Evolutionary conservation across 2,888 invertebrate genomes (phyloP), one percentile per base, ranked within the genome.

Genomic region (Ormyrus nitidulus): DNA sequence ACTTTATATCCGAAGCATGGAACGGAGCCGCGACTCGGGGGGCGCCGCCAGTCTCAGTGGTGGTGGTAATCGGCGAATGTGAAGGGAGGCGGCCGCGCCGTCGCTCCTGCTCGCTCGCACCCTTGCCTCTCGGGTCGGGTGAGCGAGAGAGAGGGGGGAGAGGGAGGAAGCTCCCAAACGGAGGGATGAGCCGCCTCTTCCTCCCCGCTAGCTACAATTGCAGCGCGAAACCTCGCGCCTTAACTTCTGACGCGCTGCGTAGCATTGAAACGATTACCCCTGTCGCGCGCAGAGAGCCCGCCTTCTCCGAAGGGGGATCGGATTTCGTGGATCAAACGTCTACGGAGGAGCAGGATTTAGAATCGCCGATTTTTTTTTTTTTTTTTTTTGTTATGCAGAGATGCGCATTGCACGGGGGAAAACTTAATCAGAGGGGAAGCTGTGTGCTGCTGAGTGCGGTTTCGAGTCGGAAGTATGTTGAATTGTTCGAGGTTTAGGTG

Each of bases 1-100:
- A 89, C 88, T 90, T 89, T 90, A 90, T 90, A 89, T 87, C 85
- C 85, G 74, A 81, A 81, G 83, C 84, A 80, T 83, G 83, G 34
- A 79, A 81, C 69, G 8, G 81, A 44, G 64, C 75, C 80, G 82
- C 79, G 74, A 71, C 58, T 34, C 56, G 54, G 74, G 59, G 64
- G 77, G 70, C 70, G 77, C 46, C 68, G 65, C 56, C 46, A 6
- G 70, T 34, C 48, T 1, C 6, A 48, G 69, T 68, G 62, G 77
- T 72, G 80, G 76, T 68, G 80, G 72, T 68, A 76, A 72, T 71
- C 70, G 75, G 49, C 74, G 75, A 59, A 61, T 56, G 71, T 66
- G 66, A 51, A 65, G 76, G 64, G 54, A 44, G 56, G 44, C 54
- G 76, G 61, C n/a, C 59, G 59, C 58, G 49, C 58, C 5, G 34